Evolutionary conservation across 2,888 invertebrate species (phyloP).

Genomic region (Orthonychiurus folsomi): DNA sequence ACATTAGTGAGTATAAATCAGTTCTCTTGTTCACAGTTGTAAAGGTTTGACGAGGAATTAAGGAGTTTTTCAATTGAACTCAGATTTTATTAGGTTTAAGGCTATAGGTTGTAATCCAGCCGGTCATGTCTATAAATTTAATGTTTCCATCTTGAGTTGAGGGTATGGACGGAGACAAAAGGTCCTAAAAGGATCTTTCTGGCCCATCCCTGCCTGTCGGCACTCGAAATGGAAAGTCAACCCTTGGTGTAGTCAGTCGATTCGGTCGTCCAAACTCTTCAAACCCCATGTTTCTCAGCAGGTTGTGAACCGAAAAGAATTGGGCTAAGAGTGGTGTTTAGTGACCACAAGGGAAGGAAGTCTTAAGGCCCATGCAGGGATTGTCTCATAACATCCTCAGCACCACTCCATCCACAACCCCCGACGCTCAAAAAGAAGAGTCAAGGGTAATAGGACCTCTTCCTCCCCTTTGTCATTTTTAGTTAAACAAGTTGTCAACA

Average conservation of each 20-base stretch:
- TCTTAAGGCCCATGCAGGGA: not conserved
- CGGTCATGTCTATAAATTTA: not conserved
- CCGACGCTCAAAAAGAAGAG: not conserved
- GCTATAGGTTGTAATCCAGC: not conserved
- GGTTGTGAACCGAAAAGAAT: not conserved
- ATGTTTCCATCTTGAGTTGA: not conserved
- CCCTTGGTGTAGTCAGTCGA: not conserved
- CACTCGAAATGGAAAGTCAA: not conserved
- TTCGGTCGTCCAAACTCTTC: not conserved
- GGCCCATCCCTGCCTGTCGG: not conserved
- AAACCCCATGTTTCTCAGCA: constrained; percentile 17
- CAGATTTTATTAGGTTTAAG: not conserved
- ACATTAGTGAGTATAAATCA: constrained; percentile 1
- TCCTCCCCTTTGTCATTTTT: constrained; percentile 10
- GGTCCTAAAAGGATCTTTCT: not conserved
- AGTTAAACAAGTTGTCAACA: constrained; percentile 27
- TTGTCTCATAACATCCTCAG: not conserved
- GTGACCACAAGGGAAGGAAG: constrained; percentile 5
- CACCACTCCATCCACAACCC: not conserved
- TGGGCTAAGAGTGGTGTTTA: constrained; percentile 3
- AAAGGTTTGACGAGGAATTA: constrained; percentile 1
- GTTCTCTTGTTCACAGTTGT: constrained; percentile 1
- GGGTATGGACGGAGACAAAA: not conserved
- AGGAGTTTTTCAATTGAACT: not conserved
- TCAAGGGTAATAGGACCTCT: too few relatives aligned